A percentile compares a stretch with the other conserved stretches of the same genome.
phyloP scores from a whole-genome alignment of 2,888 invertebrate genomes.

The Malthinus flaveolus region DNA sequence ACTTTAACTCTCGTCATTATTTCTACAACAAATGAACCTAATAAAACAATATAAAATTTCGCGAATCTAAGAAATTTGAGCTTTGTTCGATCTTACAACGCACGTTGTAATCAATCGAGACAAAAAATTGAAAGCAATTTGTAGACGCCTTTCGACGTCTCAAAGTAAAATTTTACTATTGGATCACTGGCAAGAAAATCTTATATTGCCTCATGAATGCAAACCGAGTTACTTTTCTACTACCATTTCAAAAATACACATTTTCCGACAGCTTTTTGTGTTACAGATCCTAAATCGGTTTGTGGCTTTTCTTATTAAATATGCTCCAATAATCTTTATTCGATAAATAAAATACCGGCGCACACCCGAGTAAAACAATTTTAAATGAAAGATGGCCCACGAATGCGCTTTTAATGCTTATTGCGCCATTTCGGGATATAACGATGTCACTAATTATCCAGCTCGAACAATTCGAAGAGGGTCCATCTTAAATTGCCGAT shows the following conservation, averaged over 20 bases:
- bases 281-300: conserved; percentile 21
- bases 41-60: too few relatives aligned
- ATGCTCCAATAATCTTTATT: conserved; percentile 22
- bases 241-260: not conserved
- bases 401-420: conserved; percentile 25
- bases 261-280: not conserved
- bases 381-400: conserved; percentile 25
- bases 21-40: too few relatives aligned
- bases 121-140: too few relatives aligned
- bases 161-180: too few relatives aligned
- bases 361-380: conserved; percentile 25
- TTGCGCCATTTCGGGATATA: conserved; percentile 22
- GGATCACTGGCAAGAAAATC: conserved; percentile 39
- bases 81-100: too few relatives aligned
- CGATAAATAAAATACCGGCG: conserved; percentile 24
- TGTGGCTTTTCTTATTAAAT: conserved; percentile 26
- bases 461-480: conserved; percentile 18
- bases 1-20: too few relatives aligned
- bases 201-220: conserved; percentile 54
- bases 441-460: conserved; percentile 29
- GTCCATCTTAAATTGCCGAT: conserved; percentile 28
- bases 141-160: too few relatives aligned
- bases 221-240: conserved; percentile 45
- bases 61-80: too few relatives aligned
- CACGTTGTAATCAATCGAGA: too few relatives aligned